These are phyloP conservation scores for Cephalotes varians DNA, from an alignment of 2,888 invertebrate species.

Conservation along the genomic window DNA sequence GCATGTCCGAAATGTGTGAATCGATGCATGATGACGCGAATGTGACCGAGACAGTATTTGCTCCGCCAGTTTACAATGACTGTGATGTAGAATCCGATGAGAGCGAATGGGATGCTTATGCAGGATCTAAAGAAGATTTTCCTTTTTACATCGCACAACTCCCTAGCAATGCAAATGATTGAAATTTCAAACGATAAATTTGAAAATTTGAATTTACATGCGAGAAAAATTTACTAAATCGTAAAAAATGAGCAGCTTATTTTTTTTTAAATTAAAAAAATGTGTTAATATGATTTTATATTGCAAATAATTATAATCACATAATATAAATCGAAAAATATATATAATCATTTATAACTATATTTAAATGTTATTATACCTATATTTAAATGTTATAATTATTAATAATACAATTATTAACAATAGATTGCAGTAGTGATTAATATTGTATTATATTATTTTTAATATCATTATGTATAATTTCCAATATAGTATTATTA, in stretches of 20 bases:
- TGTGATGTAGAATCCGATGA: conserved; percentile 53
- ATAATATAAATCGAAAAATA: background rate
- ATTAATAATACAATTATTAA: background rate
- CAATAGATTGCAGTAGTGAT: too few species aligned
- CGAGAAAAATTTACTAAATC: background rate
- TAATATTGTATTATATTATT: background rate
- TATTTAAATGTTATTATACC: too few species aligned
- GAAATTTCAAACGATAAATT: background rate
- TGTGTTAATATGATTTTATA: background rate
- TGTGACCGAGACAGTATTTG: background rate
- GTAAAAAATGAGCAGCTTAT: background rate
- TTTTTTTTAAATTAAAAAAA: background rate
- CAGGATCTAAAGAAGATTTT: background rate
- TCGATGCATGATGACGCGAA: background rate
- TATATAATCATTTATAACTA: background rate
- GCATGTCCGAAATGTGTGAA: background rate
- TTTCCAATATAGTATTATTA: too few species aligned
- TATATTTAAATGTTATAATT: background rate
- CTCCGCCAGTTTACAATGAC: conserved; percentile 67
- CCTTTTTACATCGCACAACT: background rate
- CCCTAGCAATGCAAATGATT: background rate
- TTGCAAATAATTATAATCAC: background rate
- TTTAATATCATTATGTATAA: background rate
- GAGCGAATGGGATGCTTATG: background rate
- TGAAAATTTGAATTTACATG: background rate